Evolutionary conservation across 2,888 invertebrate species (phyloP), one percentile per base, ranked within the genome.

Genomic region (Hoplodrina blanda): DNA sequence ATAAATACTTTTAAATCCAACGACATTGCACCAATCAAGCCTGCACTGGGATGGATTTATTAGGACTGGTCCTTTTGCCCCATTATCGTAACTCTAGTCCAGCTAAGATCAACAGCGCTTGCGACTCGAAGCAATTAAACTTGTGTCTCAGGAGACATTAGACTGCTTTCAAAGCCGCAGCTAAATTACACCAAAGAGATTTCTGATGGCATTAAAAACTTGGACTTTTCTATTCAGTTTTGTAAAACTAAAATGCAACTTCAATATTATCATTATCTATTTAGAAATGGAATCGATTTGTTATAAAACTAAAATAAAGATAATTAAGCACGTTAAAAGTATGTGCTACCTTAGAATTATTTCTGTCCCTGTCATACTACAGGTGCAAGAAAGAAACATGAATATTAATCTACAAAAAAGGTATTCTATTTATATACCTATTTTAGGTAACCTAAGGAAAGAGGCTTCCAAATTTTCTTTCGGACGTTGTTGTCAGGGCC

Each of bases 51-150:
- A 46, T 70, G 25, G 4, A 69, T 73, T 33, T 41, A 71, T 71
- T 30, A 46, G 19, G n/a, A 52, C 25, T 37, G 20, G 46, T 49
- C 6, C 46, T 61, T 52, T 52, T 46, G 3, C 8, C 49, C 49
- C 57, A 59, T 19, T 61, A 61, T 70, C 71, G 56, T 77, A 49
- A 78, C 13, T 78, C 52, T 49, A 17, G 56, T 30, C 19, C 37
- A 41, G 50, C n/a, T 52, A 41, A 71, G 78, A 71, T 56, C 78
- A 76, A 73, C 69, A 60, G 33, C 41, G 30, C 41, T 41, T 7
- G 46, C 53, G 17, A 53, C 61, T 44, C 57, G 37, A 57, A 8
- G 78, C 78, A 73, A 78, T 73, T 77, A 61, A 73, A 73, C 50
- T 77, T 69, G 0, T 46, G 44, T 70, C 71, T 44, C 78, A 30